Conservation (phyloP, 1,140 invertebrate species). For the Galendromus occidentalis region DNA sequence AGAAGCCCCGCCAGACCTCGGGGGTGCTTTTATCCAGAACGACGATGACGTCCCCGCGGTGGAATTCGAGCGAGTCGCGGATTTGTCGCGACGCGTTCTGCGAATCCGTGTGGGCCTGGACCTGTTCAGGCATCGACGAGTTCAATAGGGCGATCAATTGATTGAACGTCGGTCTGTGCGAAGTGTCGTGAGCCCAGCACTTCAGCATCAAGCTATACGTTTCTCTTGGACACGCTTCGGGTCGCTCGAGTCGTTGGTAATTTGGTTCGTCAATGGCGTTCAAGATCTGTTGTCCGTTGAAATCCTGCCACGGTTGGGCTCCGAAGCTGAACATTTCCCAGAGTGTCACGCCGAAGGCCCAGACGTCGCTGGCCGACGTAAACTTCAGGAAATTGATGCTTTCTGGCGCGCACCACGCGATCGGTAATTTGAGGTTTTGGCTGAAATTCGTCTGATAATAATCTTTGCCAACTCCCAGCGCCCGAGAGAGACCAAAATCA, state of each 20-base stretch:
- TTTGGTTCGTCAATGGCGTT: constrained; percentile 87
- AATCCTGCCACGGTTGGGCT: constrained; percentile 86
- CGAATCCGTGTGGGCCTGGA: background rate
- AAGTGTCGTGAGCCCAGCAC: constrained; percentile 64
- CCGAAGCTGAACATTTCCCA: constrained; percentile 99
- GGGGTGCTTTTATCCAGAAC: background rate
- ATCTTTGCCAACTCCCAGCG: constrained; percentile 90
- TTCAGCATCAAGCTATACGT: constrained; percentile 80
- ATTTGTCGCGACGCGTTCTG: background rate
- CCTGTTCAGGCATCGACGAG: constrained; percentile 15
- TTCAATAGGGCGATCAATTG: constrained; percentile 36
- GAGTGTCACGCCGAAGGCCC: constrained; percentile 91
- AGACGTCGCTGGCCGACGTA: constrained; percentile 86
- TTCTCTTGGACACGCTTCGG: constrained; percentile 80
- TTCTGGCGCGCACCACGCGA: constrained; percentile 97
- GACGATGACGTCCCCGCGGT: background rate
- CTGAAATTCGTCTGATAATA: constrained; percentile 98
- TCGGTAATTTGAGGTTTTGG: constrained; percentile 87
- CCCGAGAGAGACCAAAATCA: constrained; percentile 84
- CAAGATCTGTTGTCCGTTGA: constrained; percentile 80
- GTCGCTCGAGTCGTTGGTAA: constrained; percentile 57
- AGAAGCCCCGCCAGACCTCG: background rate
- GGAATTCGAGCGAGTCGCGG: background rate
- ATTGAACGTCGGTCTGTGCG: constrained; percentile 63
- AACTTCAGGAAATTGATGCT: constrained; percentile 89